phyloP scores from a whole-genome alignment of 2,888 invertebrate genomes.

The Drosophila testacea region DNA sequence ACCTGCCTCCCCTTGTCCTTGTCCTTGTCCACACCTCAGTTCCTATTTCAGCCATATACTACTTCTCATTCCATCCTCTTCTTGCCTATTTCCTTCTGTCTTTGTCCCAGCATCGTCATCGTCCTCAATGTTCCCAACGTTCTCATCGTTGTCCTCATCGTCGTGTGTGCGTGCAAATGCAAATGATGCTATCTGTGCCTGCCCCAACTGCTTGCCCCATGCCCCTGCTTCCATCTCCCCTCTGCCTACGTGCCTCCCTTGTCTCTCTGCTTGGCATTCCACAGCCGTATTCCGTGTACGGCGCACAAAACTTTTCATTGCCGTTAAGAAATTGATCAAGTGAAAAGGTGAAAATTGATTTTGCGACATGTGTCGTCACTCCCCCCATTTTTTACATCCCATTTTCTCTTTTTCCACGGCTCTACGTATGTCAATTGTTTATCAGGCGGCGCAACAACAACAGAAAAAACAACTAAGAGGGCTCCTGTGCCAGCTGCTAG shows the following conservation, averaged over 20 bases:
- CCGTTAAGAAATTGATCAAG: constrained; percentile 81
- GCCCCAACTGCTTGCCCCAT: constrained; percentile 6
- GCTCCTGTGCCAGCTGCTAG: background rate
- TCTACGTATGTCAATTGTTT: constrained; percentile 65
- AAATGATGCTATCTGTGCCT: constrained; percentile 75
- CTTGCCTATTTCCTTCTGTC: background rate
- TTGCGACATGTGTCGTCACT: constrained; percentile 69
- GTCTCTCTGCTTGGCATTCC: constrained; percentile 63
- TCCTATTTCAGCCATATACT: too few species aligned
- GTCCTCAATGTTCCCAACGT: too few species aligned
- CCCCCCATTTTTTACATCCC: background rate
- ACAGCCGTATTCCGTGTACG: constrained; percentile 51
- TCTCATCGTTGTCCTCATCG: background rate
- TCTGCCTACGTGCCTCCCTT: constrained; percentile 5
- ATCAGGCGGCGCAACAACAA: constrained; percentile 47
- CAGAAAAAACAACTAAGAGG: constrained; percentile 4
- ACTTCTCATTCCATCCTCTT: too few species aligned
- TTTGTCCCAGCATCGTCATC: background rate
- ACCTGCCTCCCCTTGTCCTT: background rate
- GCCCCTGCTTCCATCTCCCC: background rate
- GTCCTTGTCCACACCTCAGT: too few species aligned
- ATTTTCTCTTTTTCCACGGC: background rate
- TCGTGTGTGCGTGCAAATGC: constrained; percentile 60
- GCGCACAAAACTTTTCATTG: constrained; percentile 74
- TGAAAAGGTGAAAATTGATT: constrained; percentile 82